These are phyloP conservation scores for Dreissena rostriformis DNA, from an alignment of 1,140 invertebrate species.

Conservation along the genomic window DNA sequence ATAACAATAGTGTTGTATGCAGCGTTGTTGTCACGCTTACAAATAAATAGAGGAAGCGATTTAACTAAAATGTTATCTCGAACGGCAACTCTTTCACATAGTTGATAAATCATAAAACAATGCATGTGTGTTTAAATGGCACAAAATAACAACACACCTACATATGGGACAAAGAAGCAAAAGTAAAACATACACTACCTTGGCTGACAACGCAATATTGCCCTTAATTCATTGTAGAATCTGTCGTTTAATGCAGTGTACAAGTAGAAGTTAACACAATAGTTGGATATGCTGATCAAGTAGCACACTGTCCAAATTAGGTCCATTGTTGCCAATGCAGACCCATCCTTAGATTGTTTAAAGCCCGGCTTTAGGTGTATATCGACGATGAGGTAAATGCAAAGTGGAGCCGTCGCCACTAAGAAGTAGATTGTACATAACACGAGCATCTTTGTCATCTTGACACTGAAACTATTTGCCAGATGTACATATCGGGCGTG, in stretches of 20 bases:
- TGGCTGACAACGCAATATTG: conserved; percentile 6
- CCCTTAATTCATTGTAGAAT: conserved; percentile 85
- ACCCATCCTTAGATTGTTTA: background rate
- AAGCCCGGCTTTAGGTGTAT: conserved; percentile 38
- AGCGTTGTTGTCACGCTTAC: too few relatives aligned
- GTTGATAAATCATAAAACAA: too few relatives aligned
- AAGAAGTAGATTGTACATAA: conserved; percentile 67
- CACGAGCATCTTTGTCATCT: conserved; percentile 66
- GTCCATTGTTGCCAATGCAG: conserved; percentile 35
- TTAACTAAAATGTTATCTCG: too few relatives aligned
- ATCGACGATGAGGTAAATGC: conserved; percentile 69
- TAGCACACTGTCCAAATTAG: conserved; percentile 84
- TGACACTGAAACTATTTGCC: conserved; percentile 40
- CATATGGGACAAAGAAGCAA: too few relatives aligned
- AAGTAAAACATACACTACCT: too few relatives aligned
- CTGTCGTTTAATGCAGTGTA: conserved; percentile 92
- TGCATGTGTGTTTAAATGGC: too few relatives aligned
- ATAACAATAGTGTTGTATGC: too few relatives aligned
- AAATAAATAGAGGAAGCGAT: too few relatives aligned
- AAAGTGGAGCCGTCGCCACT: conserved; percentile 66
- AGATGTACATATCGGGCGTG: conserved; percentile 13
- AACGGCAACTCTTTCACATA: too few relatives aligned
- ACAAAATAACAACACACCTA: too few relatives aligned
- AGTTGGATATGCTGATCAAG: conserved; percentile 90
- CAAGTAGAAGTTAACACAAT: conserved; percentile 93